These are phyloP conservation scores for Ceyx cyanopectus DNA, from an alignment of 2,113 vertebrate genomes.

Conservation along the genomic window DNA sequence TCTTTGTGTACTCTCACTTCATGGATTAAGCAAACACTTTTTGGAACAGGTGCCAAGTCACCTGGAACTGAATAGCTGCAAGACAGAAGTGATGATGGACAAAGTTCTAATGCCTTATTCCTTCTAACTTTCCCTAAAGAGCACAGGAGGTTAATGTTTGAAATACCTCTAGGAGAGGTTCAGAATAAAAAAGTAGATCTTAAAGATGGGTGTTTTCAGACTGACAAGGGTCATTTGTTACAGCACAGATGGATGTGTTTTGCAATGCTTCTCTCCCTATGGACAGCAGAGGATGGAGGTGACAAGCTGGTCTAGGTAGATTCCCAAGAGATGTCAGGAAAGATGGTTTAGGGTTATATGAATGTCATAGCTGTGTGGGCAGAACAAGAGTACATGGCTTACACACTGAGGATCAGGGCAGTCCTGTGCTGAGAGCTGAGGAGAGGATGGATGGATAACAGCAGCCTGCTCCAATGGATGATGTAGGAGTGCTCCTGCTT, in stretches of 20 bases:
- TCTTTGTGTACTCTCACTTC: background rate
- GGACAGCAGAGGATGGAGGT: background rate
- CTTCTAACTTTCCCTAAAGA: background rate
- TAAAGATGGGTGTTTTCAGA: background rate
- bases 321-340: background rate
- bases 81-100: background rate
- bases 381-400: accelerated
- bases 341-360: background rate
- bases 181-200: background rate
- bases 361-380: background rate
- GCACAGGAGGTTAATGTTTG: background rate
- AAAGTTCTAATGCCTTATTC: background rate
- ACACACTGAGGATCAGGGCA: background rate
- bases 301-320: background rate
- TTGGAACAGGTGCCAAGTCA: background rate
- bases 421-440: background rate
- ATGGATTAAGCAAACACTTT: background rate
- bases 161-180: background rate
- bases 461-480: background rate
- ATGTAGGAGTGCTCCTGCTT: background rate
- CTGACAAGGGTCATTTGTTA: background rate
- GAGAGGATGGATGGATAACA: background rate
- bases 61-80: background rate
- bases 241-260: background rate
- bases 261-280: background rate